A percentile compares a stretch with the other conserved stretches of the same genome.
Conservation (phyloP, 2,113 vertebrate species). For the Sprattus sprattus region DNA sequence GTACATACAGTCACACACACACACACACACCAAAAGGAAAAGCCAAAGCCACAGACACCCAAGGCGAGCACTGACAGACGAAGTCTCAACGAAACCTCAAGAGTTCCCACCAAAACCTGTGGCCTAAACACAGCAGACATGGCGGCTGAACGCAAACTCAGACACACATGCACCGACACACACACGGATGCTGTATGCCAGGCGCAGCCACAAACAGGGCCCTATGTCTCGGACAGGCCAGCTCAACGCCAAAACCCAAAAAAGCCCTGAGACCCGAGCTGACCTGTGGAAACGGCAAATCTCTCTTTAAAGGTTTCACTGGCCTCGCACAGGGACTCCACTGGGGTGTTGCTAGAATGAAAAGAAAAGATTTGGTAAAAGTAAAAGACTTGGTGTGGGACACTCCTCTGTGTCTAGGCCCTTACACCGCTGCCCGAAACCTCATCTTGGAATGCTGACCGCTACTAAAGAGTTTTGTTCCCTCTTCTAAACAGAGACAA, state of each 20-base stretch:
- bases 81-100: constrained; percentile 44
- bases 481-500: not conserved
- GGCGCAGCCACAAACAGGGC: not conserved
- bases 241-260: constrained; percentile 7
- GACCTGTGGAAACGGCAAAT: constrained; percentile 5
- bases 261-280: not conserved
- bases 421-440: not conserved
- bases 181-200: not conserved
- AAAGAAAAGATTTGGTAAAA: no score
- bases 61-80: constrained; percentile 26
- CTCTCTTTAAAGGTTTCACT: not conserved
- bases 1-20: constrained; percentile 24
- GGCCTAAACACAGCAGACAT: constrained; percentile 39
- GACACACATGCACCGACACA: not conserved
- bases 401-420: not conserved
- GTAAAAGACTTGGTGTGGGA: not conserved
- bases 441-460: not conserved
- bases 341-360: not conserved
- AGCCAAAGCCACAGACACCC: constrained; percentile 32
- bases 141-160: constrained; percentile 15
- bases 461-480: not conserved
- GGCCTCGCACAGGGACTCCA: not conserved
- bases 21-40: constrained; percentile 27
- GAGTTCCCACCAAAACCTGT: constrained; percentile 45
- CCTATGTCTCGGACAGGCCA: not conserved